Base-by-base conservation (phyloP, 1,140 invertebrate genomes). In the Halesus radiatus region DNA sequence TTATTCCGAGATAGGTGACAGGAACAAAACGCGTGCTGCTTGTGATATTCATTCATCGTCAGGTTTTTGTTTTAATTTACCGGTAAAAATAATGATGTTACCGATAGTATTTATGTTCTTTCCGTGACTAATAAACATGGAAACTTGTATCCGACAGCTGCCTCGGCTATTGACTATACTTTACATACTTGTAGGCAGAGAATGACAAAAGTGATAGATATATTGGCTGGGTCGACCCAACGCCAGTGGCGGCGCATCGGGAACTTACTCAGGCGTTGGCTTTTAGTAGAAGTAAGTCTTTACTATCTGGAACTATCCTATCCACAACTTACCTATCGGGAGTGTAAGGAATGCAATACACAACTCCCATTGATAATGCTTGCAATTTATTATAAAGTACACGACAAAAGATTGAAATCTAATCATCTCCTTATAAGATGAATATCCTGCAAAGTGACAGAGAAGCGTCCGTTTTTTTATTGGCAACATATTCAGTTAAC, bases 181-280 rank as follows among this genome's bases (percentile, higher is more conserved):
- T 70, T 79, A 79, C 70, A 58, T 72, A 52, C 77, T 60, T 79
- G 78, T 82, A 82, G 78, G 81, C 73, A 76, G 81, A 23, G 72
- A 81, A 82, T 79, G 81, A 82, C 81, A 82, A 82, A 79, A 82
- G 78, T 82, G 81, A 82, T 82, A 79, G 81, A 82, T 82, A 79
- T 82, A 82, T 82, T 78, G 77, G 54, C 32, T 26, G 29, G 29
- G 53, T 26, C 56, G 32, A 37, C 56, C n/a, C 74, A 56, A 45
- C 8, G 68, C 3, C 10, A 20, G 62, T n/a, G 62, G 70, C 73
- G 8, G 56, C 54, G 29, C 37, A 64, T 29, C 2, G 50, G 68
- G 56, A 79, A 75, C 66, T 7, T 6, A 32, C 32, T 7, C 2
- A 32, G 32, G 7, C 32, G 7, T 45, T 45, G 5, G 37, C 7